Conservation (phyloP, 2,888 invertebrate genomes). For the Coelopa pilipes region DNA sequence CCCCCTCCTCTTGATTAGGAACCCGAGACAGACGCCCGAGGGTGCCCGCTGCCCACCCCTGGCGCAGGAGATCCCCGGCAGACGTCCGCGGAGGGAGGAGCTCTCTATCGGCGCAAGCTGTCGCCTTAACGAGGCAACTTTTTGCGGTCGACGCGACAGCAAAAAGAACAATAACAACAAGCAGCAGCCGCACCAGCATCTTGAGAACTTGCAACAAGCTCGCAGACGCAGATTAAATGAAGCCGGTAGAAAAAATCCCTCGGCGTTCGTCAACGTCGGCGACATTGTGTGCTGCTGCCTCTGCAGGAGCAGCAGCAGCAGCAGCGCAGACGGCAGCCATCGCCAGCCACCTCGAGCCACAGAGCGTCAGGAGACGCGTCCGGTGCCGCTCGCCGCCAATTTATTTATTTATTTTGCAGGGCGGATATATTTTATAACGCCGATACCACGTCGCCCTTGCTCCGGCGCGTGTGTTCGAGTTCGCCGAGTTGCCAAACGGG, state of each 20-base stretch:
- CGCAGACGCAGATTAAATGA: too few relatives aligned
- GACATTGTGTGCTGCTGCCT: not conserved
- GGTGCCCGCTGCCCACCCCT: not conserved
- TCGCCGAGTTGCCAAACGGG: slow-evolving; percentile 57
- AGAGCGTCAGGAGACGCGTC: too few relatives aligned
- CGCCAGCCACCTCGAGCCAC: too few relatives aligned
- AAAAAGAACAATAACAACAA: too few relatives aligned
- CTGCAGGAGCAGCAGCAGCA: not conserved
- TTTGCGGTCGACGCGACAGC: too few relatives aligned
- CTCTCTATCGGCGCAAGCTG: too few relatives aligned
- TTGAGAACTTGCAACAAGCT: too few relatives aligned
- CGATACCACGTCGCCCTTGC: not conserved
- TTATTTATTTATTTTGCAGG: slow-evolving; percentile 59
- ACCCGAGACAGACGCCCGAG: not conserved
- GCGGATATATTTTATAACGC: slow-evolving; percentile 59
- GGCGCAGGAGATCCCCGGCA: not conserved
- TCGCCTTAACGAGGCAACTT: too few relatives aligned
- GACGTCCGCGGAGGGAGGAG: too few relatives aligned
- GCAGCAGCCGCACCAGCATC: too few relatives aligned
- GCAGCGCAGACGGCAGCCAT: not conserved
- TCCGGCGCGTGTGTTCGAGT: not conserved
- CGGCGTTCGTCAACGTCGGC: not conserved
- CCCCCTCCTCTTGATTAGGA: not conserved
- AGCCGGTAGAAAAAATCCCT: too few relatives aligned
- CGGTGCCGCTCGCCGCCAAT: slow-evolving; percentile 14